Evolutionary conservation across 2,797 vertebrate genomes (phyloP).

Genomic region (Valencia hispanica): DNA sequence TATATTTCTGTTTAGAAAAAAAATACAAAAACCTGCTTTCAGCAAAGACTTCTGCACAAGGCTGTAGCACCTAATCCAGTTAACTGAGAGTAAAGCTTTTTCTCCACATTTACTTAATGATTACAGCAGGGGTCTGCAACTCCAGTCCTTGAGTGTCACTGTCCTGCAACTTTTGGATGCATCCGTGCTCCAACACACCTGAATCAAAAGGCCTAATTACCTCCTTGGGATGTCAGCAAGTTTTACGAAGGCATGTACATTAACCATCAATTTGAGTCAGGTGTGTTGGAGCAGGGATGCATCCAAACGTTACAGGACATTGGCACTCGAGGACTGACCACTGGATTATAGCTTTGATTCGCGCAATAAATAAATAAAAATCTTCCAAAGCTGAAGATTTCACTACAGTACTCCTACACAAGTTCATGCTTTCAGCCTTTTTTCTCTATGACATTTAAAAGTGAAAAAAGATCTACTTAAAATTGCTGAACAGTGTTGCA

Average conservation of each 20-base stretch:
- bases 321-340: not conserved
- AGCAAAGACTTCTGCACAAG: not conserved
- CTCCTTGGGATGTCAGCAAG: not conserved
- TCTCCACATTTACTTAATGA: not conserved
- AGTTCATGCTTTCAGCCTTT: not conserved
- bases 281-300: no score
- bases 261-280: not conserved
- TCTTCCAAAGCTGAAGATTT: not conserved
- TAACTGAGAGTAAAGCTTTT: not conserved
- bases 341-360: not conserved
- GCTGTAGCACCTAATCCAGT: not conserved
- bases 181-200: not conserved
- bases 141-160: not conserved
- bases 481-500: not conserved
- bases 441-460: not conserved
- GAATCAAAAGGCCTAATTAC: not conserved
- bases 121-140: not conserved
- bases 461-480: not conserved
- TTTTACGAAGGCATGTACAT: not conserved
- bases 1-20: conserved; percentile 3
- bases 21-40: conserved; percentile 19
- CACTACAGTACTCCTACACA: not conserved
- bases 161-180: not conserved
- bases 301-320: not conserved
- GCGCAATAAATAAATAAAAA: no score